Conservation (phyloP, 2,888 invertebrate genomes). For the Aporophyla lueneburgensis region DNA sequence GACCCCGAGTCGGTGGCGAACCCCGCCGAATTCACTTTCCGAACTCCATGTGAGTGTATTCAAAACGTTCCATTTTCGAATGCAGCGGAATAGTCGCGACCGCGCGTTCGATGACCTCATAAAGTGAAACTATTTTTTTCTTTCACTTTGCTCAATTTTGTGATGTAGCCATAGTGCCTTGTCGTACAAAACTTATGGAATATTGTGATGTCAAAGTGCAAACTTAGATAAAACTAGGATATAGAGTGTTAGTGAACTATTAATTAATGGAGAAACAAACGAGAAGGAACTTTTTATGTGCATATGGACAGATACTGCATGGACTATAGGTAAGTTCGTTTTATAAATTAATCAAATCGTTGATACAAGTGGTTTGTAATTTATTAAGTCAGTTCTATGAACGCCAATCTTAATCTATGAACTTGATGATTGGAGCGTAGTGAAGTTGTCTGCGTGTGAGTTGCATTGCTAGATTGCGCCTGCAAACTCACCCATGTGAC, state of each 20-base stretch:
- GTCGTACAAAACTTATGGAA: constrained; percentile 82
- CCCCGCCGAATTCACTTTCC: constrained; percentile 78
- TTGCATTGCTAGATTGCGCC: constrained; percentile 85
- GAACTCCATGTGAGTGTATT: constrained; percentile 75
- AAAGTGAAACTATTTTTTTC: constrained; percentile 82
- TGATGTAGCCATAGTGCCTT: constrained; percentile 89
- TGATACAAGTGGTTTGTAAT: constrained; percentile 59
- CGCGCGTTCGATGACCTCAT: constrained; percentile 83
- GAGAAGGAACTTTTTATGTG: constrained; percentile 72
- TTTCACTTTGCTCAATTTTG: constrained; percentile 88
- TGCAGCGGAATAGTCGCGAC: constrained; percentile 75
- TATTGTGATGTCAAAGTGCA: constrained; percentile 89
- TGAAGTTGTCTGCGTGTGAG: constrained; percentile 81
- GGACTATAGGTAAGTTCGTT: constrained; percentile 80
- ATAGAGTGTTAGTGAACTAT: constrained; percentile 82
- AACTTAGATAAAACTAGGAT: constrained; percentile 82
- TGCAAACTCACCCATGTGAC: constrained; percentile 81
- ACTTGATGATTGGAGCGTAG: constrained; percentile 87
- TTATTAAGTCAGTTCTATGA: constrained; percentile 75
- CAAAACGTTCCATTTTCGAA: constrained; percentile 80
- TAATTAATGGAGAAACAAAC: constrained; percentile 66
- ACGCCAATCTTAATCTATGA: constrained; percentile 90
- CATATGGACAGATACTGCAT: constrained; percentile 84
- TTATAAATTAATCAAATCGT: constrained; percentile 52
- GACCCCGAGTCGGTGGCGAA: constrained; percentile 75